A percentile compares a stretch with the other conserved stretches of the same genome.
These are phyloP conservation scores for Channa maculata DNA, from an alignment of 2,113 vertebrate species.

Conservation along the genomic window DNA sequence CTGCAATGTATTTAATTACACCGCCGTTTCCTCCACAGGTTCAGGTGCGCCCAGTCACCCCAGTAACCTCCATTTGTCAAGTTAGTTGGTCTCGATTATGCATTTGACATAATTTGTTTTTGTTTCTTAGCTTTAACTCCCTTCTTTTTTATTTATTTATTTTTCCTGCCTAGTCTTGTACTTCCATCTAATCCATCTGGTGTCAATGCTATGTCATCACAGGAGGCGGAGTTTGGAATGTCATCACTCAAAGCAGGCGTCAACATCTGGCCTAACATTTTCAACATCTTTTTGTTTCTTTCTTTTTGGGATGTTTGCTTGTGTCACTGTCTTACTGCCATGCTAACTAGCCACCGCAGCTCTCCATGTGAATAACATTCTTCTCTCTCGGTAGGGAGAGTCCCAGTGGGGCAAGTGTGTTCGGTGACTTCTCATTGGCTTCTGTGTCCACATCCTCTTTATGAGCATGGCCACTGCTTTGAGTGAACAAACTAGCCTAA, in stretches of 20 bases:
- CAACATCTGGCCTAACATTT: constrained; percentile 83
- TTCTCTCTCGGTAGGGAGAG: constrained; percentile 88
- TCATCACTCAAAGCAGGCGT: constrained; percentile 92
- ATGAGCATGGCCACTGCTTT: constrained; percentile 95
- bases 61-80: constrained; percentile 98
- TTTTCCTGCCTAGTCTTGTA: constrained; percentile 83
- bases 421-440: constrained; percentile 91
- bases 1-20: constrained; percentile 86
- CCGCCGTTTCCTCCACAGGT: constrained; percentile 94
- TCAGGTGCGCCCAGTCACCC: constrained; percentile 93
- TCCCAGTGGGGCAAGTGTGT: constrained; percentile 85
- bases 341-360: constrained; percentile 85
- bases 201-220: constrained; percentile 88
- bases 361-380: constrained; percentile 83
- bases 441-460: constrained; percentile 85
- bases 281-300: constrained; percentile 53
- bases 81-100: constrained; percentile 94
- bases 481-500: constrained; percentile 92
- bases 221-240: constrained; percentile 89
- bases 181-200: constrained; percentile 83
- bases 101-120: constrained; percentile 88
- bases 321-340: constrained; percentile 69
- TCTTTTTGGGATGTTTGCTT: constrained; percentile 63
- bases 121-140: constrained; percentile 81
- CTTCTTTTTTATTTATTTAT: constrained; percentile 70